Evolutionary conservation across 35 echinoderm and acorn worm species (phyloP).

Genomic region (Eucidaris tribuloides): DNA sequence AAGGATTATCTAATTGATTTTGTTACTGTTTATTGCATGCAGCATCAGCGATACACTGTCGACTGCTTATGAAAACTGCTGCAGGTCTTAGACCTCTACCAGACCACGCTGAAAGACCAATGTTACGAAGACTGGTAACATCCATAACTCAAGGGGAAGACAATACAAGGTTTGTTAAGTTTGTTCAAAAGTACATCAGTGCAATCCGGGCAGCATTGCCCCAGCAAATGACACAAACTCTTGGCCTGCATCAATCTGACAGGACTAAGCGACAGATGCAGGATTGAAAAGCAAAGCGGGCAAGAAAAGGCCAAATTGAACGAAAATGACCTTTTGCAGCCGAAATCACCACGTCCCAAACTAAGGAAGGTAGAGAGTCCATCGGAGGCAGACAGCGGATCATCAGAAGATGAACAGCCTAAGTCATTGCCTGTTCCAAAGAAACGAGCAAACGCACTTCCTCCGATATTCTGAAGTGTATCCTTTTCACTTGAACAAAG

Average conservation of each 20-base stretch:
- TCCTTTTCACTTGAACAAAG: neutral
- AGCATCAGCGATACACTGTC: slow-evolving; percentile 44
- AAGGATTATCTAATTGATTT: neutral
- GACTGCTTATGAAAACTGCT: slow-evolving; percentile 59
- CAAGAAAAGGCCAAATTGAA: neutral
- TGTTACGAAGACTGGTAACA: slow-evolving; percentile 37
- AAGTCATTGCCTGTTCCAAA: neutral
- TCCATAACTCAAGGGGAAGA: slow-evolving; percentile 34
- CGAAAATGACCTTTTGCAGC: neutral
- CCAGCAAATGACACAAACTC: neutral
- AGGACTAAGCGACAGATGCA: neutral
- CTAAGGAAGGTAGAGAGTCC: slow-evolving; percentile 3
- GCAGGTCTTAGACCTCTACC: slow-evolving; percentile 29
- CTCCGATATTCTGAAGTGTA: slow-evolving; percentile 43
- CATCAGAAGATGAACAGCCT: neutral
- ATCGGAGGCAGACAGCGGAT: neutral
- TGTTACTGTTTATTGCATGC: neutral
- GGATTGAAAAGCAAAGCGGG: neutral
- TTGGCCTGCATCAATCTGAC: neutral
- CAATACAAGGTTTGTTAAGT: neutral
- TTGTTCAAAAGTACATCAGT: slow-evolving; percentile 1
- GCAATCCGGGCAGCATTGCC: neutral
- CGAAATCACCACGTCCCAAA: neutral
- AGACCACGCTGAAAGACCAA: slow-evolving; percentile 10
- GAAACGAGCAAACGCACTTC: slow-evolving; percentile 10